These are phyloP conservation scores for Andricus curvator DNA, from an alignment of 2,888 invertebrate genomes.

Conservation along the genomic window DNA sequence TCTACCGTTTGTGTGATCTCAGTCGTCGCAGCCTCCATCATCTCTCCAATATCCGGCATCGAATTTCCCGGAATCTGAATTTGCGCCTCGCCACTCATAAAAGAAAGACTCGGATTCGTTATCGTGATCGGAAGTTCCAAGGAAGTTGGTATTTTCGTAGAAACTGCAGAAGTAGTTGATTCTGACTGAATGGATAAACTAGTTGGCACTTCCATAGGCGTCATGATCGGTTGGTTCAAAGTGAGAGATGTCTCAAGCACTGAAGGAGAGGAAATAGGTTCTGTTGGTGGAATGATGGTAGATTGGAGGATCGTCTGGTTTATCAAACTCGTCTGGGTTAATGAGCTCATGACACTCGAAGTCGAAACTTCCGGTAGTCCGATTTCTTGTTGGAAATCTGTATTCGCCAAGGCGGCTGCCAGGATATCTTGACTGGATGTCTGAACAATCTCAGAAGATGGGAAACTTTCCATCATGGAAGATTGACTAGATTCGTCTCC, in stretches of 20 bases:
- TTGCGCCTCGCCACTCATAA: slow-evolving; percentile 64
- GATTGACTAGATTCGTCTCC: slow-evolving; percentile 78
- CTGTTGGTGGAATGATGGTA: slow-evolving; percentile 80
- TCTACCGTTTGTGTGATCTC: slow-evolving; percentile 59
- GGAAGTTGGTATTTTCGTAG: slow-evolving; percentile 84
- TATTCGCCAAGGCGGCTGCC: slow-evolving; percentile 87
- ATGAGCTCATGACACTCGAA: slow-evolving; percentile 76
- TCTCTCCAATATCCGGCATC: slow-evolving; percentile 73
- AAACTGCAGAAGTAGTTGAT: slow-evolving; percentile 72
- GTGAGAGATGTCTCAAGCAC: slow-evolving; percentile 88
- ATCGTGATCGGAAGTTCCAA: slow-evolving; percentile 88
- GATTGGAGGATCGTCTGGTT: slow-evolving; percentile 80
- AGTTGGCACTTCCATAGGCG: slow-evolving; percentile 86
- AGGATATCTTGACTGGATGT: slow-evolving; percentile 84
- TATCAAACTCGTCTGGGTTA: slow-evolving; percentile 82
- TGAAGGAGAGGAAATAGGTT: slow-evolving; percentile 80
- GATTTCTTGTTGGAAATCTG: slow-evolving; percentile 84
- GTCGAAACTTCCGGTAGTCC: slow-evolving; percentile 73
- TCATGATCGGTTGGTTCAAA: slow-evolving; percentile 90
- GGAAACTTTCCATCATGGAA: slow-evolving; percentile 64
- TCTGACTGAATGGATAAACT: slow-evolving; percentile 77
- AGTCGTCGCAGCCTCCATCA: slow-evolving; percentile 59
- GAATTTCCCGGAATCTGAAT: slow-evolving; percentile 69
- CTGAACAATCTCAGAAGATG: slow-evolving; percentile 64
- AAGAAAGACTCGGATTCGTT: slow-evolving; percentile 85